These are phyloP conservation scores for Chrysogorgia sp. DNA, from an alignment of 92 coral and sea anemone genomes.

Conservation along the genomic window DNA sequence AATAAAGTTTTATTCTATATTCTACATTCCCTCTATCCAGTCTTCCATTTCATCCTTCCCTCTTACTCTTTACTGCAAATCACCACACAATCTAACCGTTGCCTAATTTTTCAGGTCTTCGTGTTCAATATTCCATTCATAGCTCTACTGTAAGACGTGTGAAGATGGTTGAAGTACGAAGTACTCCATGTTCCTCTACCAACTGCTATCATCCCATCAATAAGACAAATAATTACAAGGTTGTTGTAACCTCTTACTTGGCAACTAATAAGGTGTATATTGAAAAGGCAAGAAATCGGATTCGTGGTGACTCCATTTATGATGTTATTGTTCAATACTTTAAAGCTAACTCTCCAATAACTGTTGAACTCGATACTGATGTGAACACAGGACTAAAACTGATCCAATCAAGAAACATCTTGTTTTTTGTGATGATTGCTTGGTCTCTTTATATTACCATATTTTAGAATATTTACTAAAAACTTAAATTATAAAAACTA, in stretches of 20 bases:
- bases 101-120: conserved; percentile 58
- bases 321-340: conserved; percentile 28
- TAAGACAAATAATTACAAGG: conserved; percentile 63
- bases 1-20: too few relatives aligned
- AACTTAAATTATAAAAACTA: too few relatives aligned
- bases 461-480: too few relatives aligned
- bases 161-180: conserved; percentile 59
- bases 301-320: conserved; percentile 7
- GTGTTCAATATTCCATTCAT: conserved; percentile 56
- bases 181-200: conserved; percentile 59
- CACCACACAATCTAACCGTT: background rate
- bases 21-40: too few relatives aligned
- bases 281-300: conserved; percentile 52
- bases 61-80: background rate
- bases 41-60: too few relatives aligned
- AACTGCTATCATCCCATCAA: conserved; percentile 65
- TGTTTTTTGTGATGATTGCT: background rate
- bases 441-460: too few relatives aligned
- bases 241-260: conserved; percentile 71
- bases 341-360: conserved; percentile 24
- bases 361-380: background rate
- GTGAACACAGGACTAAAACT: background rate
- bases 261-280: conserved; percentile 58
- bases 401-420: background rate
- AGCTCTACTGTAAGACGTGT: conserved; percentile 67